Evolutionary conservation across 2,888 invertebrate species (phyloP), one percentile per base, ranked within the genome.

Genomic region (Tryphoninae sp.): DNA sequence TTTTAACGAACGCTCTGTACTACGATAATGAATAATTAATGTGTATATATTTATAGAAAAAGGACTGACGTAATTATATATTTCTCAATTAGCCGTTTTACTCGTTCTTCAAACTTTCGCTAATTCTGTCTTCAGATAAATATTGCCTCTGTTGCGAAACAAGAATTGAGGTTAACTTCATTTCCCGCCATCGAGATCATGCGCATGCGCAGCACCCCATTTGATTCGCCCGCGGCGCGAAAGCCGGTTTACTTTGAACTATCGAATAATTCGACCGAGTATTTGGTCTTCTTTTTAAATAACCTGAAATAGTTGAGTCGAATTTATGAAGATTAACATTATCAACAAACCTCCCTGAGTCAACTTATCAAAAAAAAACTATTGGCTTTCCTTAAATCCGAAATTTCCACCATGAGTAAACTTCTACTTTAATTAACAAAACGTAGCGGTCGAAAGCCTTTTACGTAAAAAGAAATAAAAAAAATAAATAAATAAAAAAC

Each of bases 1-100:
- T 76, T 64, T 81, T 76, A 77, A 59, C 68, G 68, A 80, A 67
- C 22, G 11, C 33, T 33, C 33, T 69, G 19, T 83, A 83, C 71
- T 78, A 78, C 78, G 78, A 61, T 58, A 74, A 64, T 76, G 22
- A 67, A 83, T 77, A 81, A 81, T 82, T 73, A 78, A 81, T 77
- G 84, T 85, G 82, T 85, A 85, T 83, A 85, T 85, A 85, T 85
- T 83, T 84, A 84, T 82, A 82, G 79, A 83, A 78, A 83, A 76
- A 65, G 81, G 69, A 81, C 81, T 81, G 81, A 81, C 69, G 74
- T 81, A 81, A 81, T 67, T 71, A 33, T 51, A 78, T 78, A 82
- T 80, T 73, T 76, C 79, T 61, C 67, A 61, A 53, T 80, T 80
- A 78, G 81, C 26, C 78, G 19, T 81, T 80, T 79, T 65, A 42